These are phyloP conservation scores for Hafferia zeledoni DNA, from an alignment of 2,797 vertebrate genomes.

Conservation along the genomic window DNA sequence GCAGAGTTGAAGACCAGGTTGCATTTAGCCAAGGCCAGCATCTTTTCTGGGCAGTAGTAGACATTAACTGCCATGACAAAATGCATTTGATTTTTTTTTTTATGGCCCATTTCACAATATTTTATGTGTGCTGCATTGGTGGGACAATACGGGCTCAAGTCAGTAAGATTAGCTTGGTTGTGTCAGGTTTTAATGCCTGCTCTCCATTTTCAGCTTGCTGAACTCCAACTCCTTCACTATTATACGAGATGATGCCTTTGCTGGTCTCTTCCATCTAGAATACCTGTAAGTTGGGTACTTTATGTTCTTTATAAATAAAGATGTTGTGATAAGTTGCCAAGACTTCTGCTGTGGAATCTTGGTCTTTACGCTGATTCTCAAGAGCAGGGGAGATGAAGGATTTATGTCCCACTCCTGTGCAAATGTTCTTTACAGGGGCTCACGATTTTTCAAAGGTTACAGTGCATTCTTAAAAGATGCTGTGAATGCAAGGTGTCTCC, in stretches of 20 bases:
- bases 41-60: neutral
- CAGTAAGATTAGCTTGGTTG: conserved; percentile 35
- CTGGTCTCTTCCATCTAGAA: conserved; percentile 94
- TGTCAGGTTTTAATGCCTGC: conserved; percentile 41
- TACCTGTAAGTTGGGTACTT: conserved; percentile 90
- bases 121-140: conserved; percentile 2
- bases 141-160: neutral
- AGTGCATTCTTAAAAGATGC: conserved; percentile 1
- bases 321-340: neutral
- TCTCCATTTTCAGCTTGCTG: conserved; percentile 86
- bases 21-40: neutral
- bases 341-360: neutral
- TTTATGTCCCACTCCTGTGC: neutral
- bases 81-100: neutral
- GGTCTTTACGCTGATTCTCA: neutral
- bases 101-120: neutral
- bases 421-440: neutral
- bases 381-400: neutral
- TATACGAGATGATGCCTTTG: conserved; percentile 94
- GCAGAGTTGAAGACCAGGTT: neutral
- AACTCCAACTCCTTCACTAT: conserved; percentile 95
- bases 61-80: neutral
- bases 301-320: neutral
- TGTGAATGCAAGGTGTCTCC: neutral
- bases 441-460: neutral